Evolutionary conservation across 2,113 vertebrate genomes (phyloP), one percentile per base, ranked within the genome.

Genomic region (Misgurnus mizolepis): DNA sequence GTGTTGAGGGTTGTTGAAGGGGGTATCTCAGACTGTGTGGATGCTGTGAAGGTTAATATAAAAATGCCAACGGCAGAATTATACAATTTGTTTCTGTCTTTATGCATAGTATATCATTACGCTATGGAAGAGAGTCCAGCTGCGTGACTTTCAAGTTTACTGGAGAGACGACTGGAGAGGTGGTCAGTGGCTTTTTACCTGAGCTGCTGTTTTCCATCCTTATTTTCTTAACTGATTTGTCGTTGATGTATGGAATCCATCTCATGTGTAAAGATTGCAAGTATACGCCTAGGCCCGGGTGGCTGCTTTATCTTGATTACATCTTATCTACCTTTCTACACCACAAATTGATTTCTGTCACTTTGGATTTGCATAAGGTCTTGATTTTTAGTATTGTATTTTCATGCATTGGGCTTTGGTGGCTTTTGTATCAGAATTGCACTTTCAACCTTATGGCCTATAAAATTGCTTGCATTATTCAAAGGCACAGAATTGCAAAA

Each of bases 341-440:
- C 2, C 61, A 64, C 14, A 40, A 47, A 71, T 75, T 69, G 80
- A 87, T 83, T 82, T 76, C 68, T 81, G 86, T 82, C 82, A 6
- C 82, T 79, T 78, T 58, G 12, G 5, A 85, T 86, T 88, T 87
- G 73, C 72, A 78, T 65, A 68, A n/a, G 45, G 55, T 79, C 58
- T 15, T 76, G 68, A 80, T 79, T 47, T 53, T 18, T 69, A 83
- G 73, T 66, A 70, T 76, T 64, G 47, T 15, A 41, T 43, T 67
- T 43, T 56, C 14, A 34, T 43, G 15, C n/a, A 22, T 22, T 61
- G n/a, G 7, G 22, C n/a, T 73, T 17, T 73, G 64, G 18, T 41
- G 40, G 45, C n/a, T 61, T 49, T 40, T 56, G 7, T 47, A 4
- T 76, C 15, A 39, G 55, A 58, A 79, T 18, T 43, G 43, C 27